Evolutionary conservation across 2,113 vertebrate genomes (phyloP).

Genomic region (Cyanocitta stelleri): DNA sequence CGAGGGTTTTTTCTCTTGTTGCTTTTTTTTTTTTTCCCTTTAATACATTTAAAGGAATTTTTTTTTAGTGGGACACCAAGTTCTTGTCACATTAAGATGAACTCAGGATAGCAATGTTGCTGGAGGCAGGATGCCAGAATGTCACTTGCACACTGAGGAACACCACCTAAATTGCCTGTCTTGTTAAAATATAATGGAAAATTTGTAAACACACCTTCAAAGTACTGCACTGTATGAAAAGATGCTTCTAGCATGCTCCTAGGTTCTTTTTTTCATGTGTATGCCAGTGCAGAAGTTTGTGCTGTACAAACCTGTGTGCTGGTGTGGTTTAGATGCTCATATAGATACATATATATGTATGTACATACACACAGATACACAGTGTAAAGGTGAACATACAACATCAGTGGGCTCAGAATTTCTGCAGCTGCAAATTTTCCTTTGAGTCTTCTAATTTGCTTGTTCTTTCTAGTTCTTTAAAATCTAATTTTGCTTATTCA

Average conservation of each 20-base stretch:
- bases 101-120: not conserved
- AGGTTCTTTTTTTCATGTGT: not conserved
- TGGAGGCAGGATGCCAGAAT: slow-evolving; percentile 24
- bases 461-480: not conserved
- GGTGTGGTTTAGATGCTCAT: not conserved
- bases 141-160: not conserved
- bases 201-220: not conserved
- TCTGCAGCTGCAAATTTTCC: not conserved
- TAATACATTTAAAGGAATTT: slow-evolving; percentile 1
- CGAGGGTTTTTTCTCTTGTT: not conserved
- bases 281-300: not conserved
- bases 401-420: not conserved
- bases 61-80: slow-evolving; percentile 17
- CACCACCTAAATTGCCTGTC: not conserved
- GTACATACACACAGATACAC: not conserved
- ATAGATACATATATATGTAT: not conserved
- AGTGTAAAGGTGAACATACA: not conserved
- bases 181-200: slow-evolving; percentile 9
- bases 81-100: slow-evolving; percentile 29
- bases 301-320: not conserved
- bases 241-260: not conserved
- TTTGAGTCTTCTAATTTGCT: not conserved
- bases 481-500: not conserved
- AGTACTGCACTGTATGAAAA: not conserved
- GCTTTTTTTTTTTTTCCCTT: not conserved